Percentiles rank a stretch among this genome's conserved stretches.
Evolutionary conservation across 2,113 vertebrate genomes (phyloP).

Genomic region (Bagarius yarrelli): DNA sequence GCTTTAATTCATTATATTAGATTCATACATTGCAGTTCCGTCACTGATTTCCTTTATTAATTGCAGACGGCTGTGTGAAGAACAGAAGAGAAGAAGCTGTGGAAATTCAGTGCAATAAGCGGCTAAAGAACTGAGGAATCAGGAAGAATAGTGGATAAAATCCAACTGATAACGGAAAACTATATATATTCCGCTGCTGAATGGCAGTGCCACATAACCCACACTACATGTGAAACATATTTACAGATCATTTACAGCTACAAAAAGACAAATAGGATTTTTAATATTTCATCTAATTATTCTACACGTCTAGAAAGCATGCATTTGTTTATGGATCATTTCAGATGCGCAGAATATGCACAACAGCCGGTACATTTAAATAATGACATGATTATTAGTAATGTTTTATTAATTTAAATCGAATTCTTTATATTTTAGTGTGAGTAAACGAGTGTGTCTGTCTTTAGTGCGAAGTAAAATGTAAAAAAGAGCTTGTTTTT

Average conservation of each 20-base stretch:
- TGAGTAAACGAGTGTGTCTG: background rate
- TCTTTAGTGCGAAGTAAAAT: background rate
- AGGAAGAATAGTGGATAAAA: background rate
- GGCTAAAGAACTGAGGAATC: slow-evolving; percentile 46
- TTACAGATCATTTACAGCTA: background rate
- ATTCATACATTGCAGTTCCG: too few species aligned
- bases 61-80: slow-evolving; percentile 67
- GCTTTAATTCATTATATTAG: too few species aligned
- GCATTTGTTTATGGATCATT: background rate
- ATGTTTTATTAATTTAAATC: background rate
- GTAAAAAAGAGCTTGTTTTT: background rate
- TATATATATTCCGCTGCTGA: background rate
- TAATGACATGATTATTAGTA: too few species aligned
- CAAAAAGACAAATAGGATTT: too few species aligned
- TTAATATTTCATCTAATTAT: background rate
- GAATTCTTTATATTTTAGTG: too few species aligned
- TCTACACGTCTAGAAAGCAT: too few species aligned
- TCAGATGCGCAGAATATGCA: background rate
- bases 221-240: background rate
- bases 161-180: background rate
- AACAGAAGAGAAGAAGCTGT: slow-evolving; percentile 51
- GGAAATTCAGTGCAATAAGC: slow-evolving; percentile 60
- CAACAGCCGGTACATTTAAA: background rate
- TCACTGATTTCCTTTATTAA: background rate
- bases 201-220: background rate